These are phyloP conservation scores for Drosophila formosana DNA, from an alignment of 2,888 invertebrate genomes.

Conservation along the genomic window DNA sequence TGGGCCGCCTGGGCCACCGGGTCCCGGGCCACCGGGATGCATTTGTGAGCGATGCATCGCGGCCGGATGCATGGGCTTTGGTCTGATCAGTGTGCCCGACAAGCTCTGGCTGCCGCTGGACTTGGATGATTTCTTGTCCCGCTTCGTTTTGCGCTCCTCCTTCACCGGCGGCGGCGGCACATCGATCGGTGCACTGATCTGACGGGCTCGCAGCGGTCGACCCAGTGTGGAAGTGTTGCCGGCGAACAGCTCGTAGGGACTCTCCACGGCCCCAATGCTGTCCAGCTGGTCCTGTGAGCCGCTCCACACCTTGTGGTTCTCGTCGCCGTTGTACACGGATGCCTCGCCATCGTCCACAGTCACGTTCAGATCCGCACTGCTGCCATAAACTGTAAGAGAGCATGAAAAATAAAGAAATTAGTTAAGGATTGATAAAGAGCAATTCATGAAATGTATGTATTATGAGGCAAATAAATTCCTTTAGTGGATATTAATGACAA, in stretches of 20 bases:
- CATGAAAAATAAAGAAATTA: neutral
- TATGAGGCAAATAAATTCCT: too few relatives aligned
- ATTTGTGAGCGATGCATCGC: constrained; percentile 79
- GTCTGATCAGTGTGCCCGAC: constrained; percentile 85
- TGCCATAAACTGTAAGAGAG: constrained; percentile 84
- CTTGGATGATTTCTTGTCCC: constrained; percentile 85
- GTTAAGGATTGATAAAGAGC: neutral
- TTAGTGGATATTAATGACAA: too few relatives aligned
- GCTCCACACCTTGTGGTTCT: constrained; percentile 97
- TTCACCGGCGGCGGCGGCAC: constrained; percentile 94
- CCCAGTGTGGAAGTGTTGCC: constrained; percentile 86
- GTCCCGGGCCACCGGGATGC: constrained; percentile 49
- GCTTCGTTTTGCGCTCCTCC: constrained; percentile 87
- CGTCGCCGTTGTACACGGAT: constrained; percentile 95
- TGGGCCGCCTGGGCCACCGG: constrained; percentile 19
- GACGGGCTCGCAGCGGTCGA: constrained; percentile 91
- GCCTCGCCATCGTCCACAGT: constrained; percentile 89
- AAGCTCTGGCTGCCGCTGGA: constrained; percentile 84
- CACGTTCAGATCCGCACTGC: constrained; percentile 85
- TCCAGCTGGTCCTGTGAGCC: constrained; percentile 91
- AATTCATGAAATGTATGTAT: too few relatives aligned
- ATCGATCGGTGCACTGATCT: constrained; percentile 92
- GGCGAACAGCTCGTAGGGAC: constrained; percentile 89
- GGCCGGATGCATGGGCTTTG: constrained; percentile 84
- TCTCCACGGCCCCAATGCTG: constrained; percentile 86